phyloP scores from a whole-genome alignment of 92 coral and sea anemone genomes.

The Epizoanthus ramosus region DNA sequence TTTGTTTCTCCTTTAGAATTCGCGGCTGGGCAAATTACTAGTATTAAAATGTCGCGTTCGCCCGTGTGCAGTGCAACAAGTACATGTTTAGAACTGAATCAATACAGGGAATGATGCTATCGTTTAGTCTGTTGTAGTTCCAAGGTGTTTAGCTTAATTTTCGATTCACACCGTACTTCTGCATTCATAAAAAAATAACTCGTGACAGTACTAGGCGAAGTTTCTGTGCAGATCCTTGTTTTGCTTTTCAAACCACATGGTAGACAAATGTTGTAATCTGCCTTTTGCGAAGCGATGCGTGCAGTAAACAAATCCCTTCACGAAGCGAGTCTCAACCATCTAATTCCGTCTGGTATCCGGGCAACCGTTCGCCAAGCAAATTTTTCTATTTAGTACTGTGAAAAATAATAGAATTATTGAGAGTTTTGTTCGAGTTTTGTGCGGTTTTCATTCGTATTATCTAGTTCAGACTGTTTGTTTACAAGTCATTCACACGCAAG shows the following conservation, averaged over 20 bases:
- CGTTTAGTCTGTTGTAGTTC: no score
- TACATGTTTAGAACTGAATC: not conserved
- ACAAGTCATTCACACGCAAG: not conserved
- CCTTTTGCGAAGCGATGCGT: not conserved
- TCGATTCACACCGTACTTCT: not conserved
- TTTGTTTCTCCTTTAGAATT: not conserved
- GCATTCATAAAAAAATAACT: not conserved
- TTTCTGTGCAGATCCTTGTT: not conserved
- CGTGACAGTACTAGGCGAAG: not conserved
- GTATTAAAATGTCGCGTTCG: not conserved
- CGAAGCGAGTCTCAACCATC: not conserved
- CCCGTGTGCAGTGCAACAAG: not conserved
- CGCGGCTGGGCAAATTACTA: not conserved
- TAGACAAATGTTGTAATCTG: no score
- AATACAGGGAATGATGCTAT: not conserved
- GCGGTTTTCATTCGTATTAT: not conserved
- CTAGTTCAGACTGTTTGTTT: not conserved
- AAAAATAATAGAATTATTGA: not conserved
- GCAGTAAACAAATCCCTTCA: not conserved
- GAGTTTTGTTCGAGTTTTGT: no score
- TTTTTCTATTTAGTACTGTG: not conserved
- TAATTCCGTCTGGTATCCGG: conserved; percentile 1
- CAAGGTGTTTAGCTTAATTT: not conserved
- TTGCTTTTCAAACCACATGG: not conserved
- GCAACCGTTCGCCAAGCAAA: conserved; percentile 3